phyloP scores from a whole-genome alignment of 1,140 invertebrate species.

The Riptortus pedestris region DNA sequence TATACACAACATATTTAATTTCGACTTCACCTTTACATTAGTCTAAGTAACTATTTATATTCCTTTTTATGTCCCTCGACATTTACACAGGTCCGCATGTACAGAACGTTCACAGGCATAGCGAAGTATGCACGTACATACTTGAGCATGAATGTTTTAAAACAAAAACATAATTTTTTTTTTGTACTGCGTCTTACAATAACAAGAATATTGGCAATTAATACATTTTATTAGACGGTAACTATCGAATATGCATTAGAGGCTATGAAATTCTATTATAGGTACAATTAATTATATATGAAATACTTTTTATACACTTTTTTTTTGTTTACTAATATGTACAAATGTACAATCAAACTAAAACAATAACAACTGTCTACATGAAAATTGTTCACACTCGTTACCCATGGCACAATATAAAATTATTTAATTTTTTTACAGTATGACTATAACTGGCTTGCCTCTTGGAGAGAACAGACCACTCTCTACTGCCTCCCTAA shows the following conservation, averaged over 20 bases:
- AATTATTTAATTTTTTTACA: not conserved
- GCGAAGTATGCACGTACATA: too few relatives aligned
- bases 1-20: too few relatives aligned
- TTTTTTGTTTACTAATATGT: not conserved
- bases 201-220: too few relatives aligned
- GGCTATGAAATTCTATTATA: conserved; percentile 2
- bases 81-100: too few relatives aligned
- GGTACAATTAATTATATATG: not conserved
- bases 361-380: conserved; percentile 15
- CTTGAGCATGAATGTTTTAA: too few relatives aligned
- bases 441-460: not conserved
- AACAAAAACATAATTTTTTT: too few relatives aligned
- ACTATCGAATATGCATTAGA: conserved; percentile 1
- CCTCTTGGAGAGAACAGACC: not conserved
- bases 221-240: not conserved
- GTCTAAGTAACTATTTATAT: too few relatives aligned
- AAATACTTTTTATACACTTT: not conserved
- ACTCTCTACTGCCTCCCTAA: not conserved
- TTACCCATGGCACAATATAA: conserved; percentile 16
- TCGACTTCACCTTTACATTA: too few relatives aligned
- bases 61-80: too few relatives aligned
- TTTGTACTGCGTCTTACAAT: conserved; percentile 7
- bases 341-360: conserved; percentile 11
- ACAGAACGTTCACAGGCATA: too few relatives aligned
- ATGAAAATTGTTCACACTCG: conserved; percentile 7